These are phyloP conservation scores for Mimumesa dahlbomi DNA, from an alignment of 2,888 invertebrate genomes.

Conservation along the genomic window DNA sequence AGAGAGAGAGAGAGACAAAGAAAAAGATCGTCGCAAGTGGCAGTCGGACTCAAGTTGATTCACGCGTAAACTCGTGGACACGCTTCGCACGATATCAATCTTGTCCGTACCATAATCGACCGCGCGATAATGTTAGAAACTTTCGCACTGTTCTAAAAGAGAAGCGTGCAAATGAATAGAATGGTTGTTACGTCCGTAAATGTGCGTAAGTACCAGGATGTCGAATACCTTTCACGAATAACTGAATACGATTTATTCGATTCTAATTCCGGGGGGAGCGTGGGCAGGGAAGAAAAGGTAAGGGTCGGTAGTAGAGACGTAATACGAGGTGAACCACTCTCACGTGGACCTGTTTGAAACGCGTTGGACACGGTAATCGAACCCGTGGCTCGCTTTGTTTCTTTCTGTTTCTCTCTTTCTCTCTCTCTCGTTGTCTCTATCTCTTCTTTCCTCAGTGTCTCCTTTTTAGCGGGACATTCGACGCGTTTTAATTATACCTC, in stretches of 20 bases:
- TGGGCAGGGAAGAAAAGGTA: slow-evolving; percentile 8
- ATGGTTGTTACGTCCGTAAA: neutral
- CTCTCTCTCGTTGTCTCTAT: neutral
- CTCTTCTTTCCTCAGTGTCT: slow-evolving; percentile 12
- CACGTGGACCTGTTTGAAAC: slow-evolving; percentile 55
- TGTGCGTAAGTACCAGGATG: slow-evolving; percentile 14
- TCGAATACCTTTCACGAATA: slow-evolving; percentile 32
- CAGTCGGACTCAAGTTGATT: too few species aligned
- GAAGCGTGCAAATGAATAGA: too few species aligned
- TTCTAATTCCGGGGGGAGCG: slow-evolving; percentile 13
- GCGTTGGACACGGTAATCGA: slow-evolving; percentile 68
- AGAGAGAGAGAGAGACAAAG: neutral
- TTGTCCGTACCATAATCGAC: too few species aligned
- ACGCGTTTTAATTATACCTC: slow-evolving; percentile 76
- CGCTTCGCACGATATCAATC: too few species aligned
- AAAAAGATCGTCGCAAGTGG: too few species aligned
- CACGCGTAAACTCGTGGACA: too few species aligned
- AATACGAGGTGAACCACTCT: slow-evolving; percentile 62
- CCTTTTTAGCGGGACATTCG: slow-evolving; percentile 63
- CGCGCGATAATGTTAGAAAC: too few species aligned
- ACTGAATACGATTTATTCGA: slow-evolving; percentile 40
- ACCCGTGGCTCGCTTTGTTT: slow-evolving; percentile 44
- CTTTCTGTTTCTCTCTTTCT: slow-evolving; percentile 7
- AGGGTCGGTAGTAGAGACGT: slow-evolving; percentile 35
- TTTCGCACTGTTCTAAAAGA: too few species aligned